Percentiles rank a stretch among this genome's conserved stretches.
Evolutionary conservation across 1,140 invertebrate species (phyloP).

Genomic region (Pachypeltis micranthus): DNA sequence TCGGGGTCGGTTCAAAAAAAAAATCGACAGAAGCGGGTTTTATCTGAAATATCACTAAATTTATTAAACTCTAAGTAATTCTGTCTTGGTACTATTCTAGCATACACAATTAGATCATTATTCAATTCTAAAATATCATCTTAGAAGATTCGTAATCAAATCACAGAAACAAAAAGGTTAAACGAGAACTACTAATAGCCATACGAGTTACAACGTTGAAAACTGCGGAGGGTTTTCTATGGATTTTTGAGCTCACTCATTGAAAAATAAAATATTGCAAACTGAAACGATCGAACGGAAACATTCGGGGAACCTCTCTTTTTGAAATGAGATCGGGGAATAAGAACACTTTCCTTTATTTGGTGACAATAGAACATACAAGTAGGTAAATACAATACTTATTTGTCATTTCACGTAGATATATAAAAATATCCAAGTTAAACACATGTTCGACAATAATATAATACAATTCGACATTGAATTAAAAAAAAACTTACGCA

Average conservation of each 20-base stretch:
- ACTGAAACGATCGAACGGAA: too few species aligned
- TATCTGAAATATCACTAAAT: constrained; percentile 23
- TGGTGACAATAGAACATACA: not conserved
- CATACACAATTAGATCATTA: constrained; percentile 20
- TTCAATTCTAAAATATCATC: constrained; percentile 14
- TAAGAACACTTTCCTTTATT: not conserved
- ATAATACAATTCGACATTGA: not conserved
- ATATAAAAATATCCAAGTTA: constrained; percentile 19
- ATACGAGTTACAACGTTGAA: not conserved
- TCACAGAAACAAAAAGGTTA: constrained; percentile 20
- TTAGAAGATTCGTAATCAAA: constrained; percentile 16
- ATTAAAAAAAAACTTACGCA: not conserved
- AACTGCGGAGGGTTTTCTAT: not conserved
- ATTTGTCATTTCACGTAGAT: constrained; percentile 21
- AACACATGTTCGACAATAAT: constrained; percentile 4
- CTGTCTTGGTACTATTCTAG: constrained; percentile 19
- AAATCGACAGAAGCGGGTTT: not conserved
- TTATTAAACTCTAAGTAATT: constrained; percentile 18
- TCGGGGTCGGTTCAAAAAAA: not conserved
- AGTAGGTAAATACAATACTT: constrained; percentile 2
- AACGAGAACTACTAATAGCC: not conserved
- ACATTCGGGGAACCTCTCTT: too few species aligned
- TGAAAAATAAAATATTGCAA: too few species aligned
- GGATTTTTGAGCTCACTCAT: too few species aligned
- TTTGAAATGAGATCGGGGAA: not conserved